These are phyloP conservation scores for Andricus grossulariae DNA, from an alignment of 1,140 invertebrate species.

Conservation along the genomic window DNA sequence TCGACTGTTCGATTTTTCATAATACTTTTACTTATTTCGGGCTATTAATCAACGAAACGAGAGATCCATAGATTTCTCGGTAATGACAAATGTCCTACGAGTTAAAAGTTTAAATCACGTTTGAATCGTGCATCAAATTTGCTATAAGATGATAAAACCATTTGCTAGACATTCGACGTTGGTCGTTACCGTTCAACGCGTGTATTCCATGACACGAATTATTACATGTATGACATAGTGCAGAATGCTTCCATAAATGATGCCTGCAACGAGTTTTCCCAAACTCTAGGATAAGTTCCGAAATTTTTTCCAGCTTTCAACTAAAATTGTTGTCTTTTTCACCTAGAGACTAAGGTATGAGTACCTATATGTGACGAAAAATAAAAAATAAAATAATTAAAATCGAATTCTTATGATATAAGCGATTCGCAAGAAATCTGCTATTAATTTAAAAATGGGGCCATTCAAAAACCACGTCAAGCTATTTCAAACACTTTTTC, in stretches of 20 bases:
- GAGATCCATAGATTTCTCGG: background rate
- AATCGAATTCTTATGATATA: too few species aligned
- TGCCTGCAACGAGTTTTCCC: background rate
- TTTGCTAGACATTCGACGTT: slow-evolving; percentile 32
- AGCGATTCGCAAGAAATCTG: too few species aligned
- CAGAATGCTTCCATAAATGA: slow-evolving; percentile 9
- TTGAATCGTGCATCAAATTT: slow-evolving; percentile 21
- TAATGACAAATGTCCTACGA: background rate
- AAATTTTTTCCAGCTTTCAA: background rate
- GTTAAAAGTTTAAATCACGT: slow-evolving; percentile 18
- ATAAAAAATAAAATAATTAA: too few species aligned
- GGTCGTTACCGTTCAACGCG: slow-evolving; percentile 5
- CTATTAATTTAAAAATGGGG: too few species aligned
- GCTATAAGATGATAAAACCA: slow-evolving; percentile 43
- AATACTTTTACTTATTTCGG: background rate
- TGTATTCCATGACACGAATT: background rate
- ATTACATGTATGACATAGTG: background rate
- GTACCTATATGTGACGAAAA: too few species aligned
- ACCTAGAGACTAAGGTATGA: too few species aligned
- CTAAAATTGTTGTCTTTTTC: background rate
- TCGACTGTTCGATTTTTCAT: background rate
- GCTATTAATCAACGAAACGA: slow-evolving; percentile 2
- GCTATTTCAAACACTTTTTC: too few species aligned
- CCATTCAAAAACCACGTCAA: too few species aligned
- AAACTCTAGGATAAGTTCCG: background rate